These are phyloP conservation scores for Sicus ferrugineus DNA, from an alignment of 2,888 invertebrate species.

Conservation along the genomic window DNA sequence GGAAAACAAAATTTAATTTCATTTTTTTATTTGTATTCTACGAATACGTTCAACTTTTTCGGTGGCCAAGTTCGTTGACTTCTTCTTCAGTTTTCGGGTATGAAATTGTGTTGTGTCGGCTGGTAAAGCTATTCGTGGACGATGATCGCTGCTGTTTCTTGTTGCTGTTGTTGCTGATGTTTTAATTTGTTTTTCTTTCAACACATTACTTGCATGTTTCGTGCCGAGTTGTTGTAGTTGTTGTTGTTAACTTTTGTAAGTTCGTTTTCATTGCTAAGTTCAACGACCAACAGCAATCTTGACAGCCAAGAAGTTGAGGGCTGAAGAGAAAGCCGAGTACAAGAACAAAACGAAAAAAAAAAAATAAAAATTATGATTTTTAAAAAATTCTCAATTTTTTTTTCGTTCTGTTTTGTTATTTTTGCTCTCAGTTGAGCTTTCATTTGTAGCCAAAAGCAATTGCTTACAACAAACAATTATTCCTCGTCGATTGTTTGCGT, in stretches of 20 bases:
- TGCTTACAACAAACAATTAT: not conserved
- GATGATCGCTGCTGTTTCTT: slow-evolving; percentile 36
- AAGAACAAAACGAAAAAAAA: not conserved
- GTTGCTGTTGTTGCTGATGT: slow-evolving; percentile 20
- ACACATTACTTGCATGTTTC: too few species aligned
- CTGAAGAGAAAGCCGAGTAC: slow-evolving; percentile 2
- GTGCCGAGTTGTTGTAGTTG: slow-evolving; percentile 31
- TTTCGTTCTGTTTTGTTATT: not conserved
- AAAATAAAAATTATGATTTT: not conserved
- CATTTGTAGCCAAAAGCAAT: not conserved
- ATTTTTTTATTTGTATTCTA: not conserved
- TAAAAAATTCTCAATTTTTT: not conserved
- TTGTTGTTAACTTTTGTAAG: slow-evolving; percentile 49
- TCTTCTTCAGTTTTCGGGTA: slow-evolving; percentile 45
- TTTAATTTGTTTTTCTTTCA: not conserved
- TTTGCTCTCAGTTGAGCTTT: slow-evolving; percentile 4
- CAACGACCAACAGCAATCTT: slow-evolving; percentile 49
- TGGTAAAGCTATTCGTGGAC: slow-evolving; percentile 43
- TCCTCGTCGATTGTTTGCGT: slow-evolving; percentile 23
- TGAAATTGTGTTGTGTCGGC: slow-evolving; percentile 46
- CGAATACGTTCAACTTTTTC: slow-evolving; percentile 41
- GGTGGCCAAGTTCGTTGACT: slow-evolving; percentile 59
- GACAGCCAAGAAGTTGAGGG: not conserved
- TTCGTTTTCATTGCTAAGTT: slow-evolving; percentile 62
- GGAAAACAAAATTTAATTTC: not conserved